A percentile compares a stretch with the other conserved stretches of the same genome.
Evolutionary conservation across 2,888 invertebrate genomes (phyloP).

Genomic region (Ormyrus pomaceus): DNA sequence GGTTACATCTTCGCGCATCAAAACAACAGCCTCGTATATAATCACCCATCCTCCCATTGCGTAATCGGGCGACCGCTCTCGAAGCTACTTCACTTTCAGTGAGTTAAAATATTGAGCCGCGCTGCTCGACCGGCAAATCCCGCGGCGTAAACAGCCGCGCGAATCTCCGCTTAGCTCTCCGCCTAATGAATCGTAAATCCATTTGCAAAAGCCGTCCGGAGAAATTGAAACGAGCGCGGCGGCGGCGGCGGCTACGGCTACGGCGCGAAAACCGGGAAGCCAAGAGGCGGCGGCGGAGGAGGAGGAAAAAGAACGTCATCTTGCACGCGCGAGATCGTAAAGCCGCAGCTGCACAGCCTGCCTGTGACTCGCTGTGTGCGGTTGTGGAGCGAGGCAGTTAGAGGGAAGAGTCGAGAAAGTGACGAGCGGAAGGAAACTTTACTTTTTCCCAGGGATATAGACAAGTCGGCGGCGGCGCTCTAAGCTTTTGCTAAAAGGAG

Average conservation of each 20-base stretch:
- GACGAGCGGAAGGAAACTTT: slow-evolving; percentile 31
- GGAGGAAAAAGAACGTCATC: slow-evolving; percentile 23
- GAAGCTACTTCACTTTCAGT: too few relatives aligned
- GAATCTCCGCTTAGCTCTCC: not conserved
- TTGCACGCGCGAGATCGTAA: slow-evolving; percentile 24
- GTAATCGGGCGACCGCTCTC: too few relatives aligned
- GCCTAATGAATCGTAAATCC: slow-evolving; percentile 29
- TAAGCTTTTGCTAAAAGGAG: too few relatives aligned
- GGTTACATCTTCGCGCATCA: too few relatives aligned
- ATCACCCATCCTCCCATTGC: too few relatives aligned
- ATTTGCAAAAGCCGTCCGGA: not conserved
- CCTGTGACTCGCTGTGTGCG: not conserved
- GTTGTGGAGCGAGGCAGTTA: slow-evolving; percentile 6
- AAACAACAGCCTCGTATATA: too few relatives aligned
- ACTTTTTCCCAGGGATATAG: slow-evolving; percentile 8
- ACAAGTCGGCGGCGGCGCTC: too few relatives aligned
- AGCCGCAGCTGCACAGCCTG: not conserved
- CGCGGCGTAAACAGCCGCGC: slow-evolving; percentile 5
- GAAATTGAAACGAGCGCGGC: slow-evolving; percentile 38
- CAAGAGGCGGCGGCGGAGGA: not conserved
- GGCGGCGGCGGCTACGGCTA: not conserved
- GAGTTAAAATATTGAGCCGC: too few relatives aligned
- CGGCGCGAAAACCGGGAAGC: not conserved
- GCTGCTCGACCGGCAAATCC: too few relatives aligned
- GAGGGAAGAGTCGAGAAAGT: slow-evolving; percentile 9